phyloP scores from a whole-genome alignment of 2,888 invertebrate genomes.

The Euspilapteryx auroguttella region DNA sequence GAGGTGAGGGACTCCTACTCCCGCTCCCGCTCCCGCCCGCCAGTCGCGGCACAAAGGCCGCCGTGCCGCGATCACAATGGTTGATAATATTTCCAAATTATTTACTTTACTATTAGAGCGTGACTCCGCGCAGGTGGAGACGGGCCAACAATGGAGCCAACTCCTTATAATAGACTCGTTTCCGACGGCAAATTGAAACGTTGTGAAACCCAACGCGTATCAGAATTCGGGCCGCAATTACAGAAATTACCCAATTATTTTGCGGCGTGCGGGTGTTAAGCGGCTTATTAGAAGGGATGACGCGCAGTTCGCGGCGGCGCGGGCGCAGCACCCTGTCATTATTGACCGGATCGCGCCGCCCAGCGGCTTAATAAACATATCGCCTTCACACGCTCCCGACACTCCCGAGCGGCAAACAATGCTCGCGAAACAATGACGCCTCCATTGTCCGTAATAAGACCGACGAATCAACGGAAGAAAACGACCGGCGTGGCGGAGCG shows the following conservation, averaged over 20 bases:
- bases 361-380: slow-evolving; percentile 35
- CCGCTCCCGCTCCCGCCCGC: too few species aligned
- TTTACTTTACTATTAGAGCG: slow-evolving; percentile 13
- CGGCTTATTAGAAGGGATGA: slow-evolving; percentile 51
- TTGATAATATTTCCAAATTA: slow-evolving; percentile 25
- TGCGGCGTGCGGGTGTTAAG: slow-evolving; percentile 14
- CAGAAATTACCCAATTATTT: slow-evolving; percentile 35
- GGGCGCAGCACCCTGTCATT: slow-evolving; percentile 10
- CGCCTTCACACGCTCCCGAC: slow-evolving; percentile 29
- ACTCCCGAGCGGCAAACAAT: slow-evolving; percentile 15
- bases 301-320: slow-evolving; percentile 13
- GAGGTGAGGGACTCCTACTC: too few species aligned
- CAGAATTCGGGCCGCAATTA: slow-evolving; percentile 14
- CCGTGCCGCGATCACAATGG: slow-evolving; percentile 4
- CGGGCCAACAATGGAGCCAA: slow-evolving; percentile 1
- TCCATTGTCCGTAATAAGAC: too few species aligned
- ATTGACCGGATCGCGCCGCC: slow-evolving; percentile 8
- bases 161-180: slow-evolving; percentile 4
- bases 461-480: too few species aligned
- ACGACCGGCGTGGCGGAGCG: too few species aligned
- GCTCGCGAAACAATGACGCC: slow-evolving; percentile 10
- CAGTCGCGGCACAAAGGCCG: too few species aligned
- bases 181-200: slow-evolving; percentile 12
- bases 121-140: slow-evolving; percentile 3
- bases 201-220: slow-evolving; percentile 13